Conservation (phyloP, 2,888 invertebrate genomes). For the Cotesia congregata region DNA sequence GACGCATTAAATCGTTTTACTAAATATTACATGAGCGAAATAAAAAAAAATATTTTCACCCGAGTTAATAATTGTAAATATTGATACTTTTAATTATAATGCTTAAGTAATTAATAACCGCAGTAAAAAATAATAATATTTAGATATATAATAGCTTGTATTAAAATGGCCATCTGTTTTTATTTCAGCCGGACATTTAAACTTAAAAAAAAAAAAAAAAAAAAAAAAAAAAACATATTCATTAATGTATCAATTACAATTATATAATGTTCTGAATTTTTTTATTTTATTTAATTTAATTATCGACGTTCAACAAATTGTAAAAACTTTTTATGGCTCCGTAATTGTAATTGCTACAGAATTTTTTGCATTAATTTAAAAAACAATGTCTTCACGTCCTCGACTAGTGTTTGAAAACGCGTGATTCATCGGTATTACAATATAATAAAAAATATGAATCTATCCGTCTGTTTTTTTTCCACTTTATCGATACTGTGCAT, state of each 20-base stretch:
- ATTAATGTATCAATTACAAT: background rate
- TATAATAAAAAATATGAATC: background rate
- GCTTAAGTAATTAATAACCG: no score
- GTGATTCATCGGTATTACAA: background rate
- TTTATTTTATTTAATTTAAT: background rate
- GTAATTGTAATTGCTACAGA: background rate
- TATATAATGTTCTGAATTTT: background rate
- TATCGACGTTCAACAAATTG: background rate
- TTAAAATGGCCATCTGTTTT: background rate
- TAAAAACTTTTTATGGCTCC: background rate
- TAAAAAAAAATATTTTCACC: no score
- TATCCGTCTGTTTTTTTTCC: constrained; percentile 7
- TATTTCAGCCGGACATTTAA: background rate
- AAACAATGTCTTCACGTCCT: background rate
- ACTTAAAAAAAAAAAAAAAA: background rate
- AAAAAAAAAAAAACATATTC: background rate
- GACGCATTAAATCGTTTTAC: no score
- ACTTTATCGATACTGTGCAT: background rate
- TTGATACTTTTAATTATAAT: no score
- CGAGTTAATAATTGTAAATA: no score
- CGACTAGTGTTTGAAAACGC: background rate
- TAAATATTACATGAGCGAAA: no score
- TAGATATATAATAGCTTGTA: no score
- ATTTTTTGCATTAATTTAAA: background rate
- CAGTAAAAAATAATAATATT: no score